Conservation (phyloP, 1,140 invertebrate genomes). For the Cardiocondyla obscurior region DNA sequence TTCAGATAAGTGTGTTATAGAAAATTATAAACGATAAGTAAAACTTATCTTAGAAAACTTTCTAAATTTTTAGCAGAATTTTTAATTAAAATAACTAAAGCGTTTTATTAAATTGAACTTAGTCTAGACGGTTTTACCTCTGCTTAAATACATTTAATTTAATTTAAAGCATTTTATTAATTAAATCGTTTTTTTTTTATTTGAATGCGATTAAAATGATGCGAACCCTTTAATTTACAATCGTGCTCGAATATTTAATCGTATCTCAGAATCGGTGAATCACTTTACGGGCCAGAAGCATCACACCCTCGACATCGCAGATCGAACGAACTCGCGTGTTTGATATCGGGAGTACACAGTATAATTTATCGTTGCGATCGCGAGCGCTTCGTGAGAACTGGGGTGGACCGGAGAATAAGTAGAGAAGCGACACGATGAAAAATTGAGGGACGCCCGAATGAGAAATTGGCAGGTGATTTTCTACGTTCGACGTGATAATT, state of each 20-base stretch:
- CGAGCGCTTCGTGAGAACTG: not conserved
- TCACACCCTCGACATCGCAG: not conserved
- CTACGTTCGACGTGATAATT: slow-evolving; percentile 67
- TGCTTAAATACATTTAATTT: too few relatives aligned
- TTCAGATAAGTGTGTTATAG: too few relatives aligned
- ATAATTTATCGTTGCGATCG: slow-evolving; percentile 43
- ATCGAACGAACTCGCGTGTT: slow-evolving; percentile 39
- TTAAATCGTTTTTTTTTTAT: not conserved
- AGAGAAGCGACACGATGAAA: slow-evolving; percentile 33
- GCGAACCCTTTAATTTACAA: not conserved
- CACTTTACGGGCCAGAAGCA: not conserved
- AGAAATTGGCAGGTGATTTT: slow-evolving; percentile 63
- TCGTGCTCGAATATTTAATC: not conserved
- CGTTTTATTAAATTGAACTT: too few relatives aligned
- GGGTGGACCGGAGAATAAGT: not conserved
- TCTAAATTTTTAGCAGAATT: too few relatives aligned
- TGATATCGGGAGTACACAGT: slow-evolving; percentile 34
- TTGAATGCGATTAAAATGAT: slow-evolving; percentile 8
- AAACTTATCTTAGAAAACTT: too few relatives aligned
- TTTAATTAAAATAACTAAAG: too few relatives aligned
- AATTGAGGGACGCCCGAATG: slow-evolving; percentile 16
- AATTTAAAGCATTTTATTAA: not conserved
- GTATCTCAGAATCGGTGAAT: not conserved
- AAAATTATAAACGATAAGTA: too few relatives aligned
- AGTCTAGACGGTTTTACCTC: too few relatives aligned